Percentiles rank a stretch among this genome's conserved stretches.
phyloP scores from a whole-genome alignment of 2,888 invertebrate species.

The Parnassius apollo region DNA sequence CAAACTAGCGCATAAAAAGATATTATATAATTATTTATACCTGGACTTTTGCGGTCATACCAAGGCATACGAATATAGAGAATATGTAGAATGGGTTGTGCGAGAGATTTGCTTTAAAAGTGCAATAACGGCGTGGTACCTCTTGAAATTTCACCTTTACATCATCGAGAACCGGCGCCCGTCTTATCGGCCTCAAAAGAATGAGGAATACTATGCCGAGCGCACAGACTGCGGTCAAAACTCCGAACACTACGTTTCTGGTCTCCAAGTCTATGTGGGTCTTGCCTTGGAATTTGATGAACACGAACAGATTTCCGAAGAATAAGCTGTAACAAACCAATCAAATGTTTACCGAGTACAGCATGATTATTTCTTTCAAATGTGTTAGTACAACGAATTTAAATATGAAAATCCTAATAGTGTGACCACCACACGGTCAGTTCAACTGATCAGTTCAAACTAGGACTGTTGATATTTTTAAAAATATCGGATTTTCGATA shows the following conservation, averaged over 20 bases:
- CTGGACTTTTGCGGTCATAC: neutral
- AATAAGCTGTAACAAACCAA: conserved; percentile 86
- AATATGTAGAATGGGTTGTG: neutral
- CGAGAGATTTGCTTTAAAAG: neutral
- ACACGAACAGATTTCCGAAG: conserved; percentile 97
- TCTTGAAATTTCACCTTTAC: conserved; percentile 55
- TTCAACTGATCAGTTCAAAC: too few relatives aligned
- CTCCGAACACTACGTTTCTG: conserved; percentile 90
- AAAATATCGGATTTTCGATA: too few relatives aligned
- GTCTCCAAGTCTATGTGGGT: conserved; percentile 86
- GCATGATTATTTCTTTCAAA: too few relatives aligned
- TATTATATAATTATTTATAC: neutral
- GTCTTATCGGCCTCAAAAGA: conserved; percentile 81
- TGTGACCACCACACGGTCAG: too few relatives aligned
- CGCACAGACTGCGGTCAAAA: conserved; percentile 86
- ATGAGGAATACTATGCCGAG: conserved; percentile 86
- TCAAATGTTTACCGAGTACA: too few relatives aligned
- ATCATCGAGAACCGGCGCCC: conserved; percentile 58
- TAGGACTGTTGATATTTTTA: too few relatives aligned
- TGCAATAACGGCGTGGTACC: conserved; percentile 14
- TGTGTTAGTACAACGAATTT: too few relatives aligned
- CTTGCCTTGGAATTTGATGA: conserved; percentile 92
- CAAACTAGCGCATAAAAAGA: too few relatives aligned
- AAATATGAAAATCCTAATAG: too few relatives aligned
- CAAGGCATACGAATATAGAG: neutral